These are phyloP conservation scores for Diadegma fenestrale DNA, from an alignment of 2,888 invertebrate genomes.

Conservation along the genomic window DNA sequence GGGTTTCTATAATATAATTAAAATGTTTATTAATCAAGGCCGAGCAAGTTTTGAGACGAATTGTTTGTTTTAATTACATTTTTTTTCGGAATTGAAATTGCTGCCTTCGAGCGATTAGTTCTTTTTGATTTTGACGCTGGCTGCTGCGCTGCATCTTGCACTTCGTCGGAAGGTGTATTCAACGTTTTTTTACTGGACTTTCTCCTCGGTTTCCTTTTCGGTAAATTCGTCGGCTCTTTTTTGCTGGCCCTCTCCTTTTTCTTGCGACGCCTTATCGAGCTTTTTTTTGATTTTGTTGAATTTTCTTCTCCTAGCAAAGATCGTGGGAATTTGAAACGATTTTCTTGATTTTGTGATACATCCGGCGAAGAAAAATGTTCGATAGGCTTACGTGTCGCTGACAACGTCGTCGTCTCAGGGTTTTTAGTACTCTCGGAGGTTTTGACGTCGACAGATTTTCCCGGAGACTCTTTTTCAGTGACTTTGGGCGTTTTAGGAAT, in stretches of 20 bases:
- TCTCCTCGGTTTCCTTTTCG: neutral
- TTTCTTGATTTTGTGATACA: neutral
- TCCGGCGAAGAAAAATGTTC: neutral
- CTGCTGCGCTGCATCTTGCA: neutral
- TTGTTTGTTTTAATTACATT: slow-evolving; percentile 12
- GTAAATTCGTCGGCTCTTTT: neutral
- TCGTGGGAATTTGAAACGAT: neutral
- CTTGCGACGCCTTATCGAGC: neutral
- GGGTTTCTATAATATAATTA: neutral
- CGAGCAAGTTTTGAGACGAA: no score
- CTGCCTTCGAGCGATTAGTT: no score
- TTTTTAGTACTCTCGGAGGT: neutral
- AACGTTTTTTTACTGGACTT: neutral
- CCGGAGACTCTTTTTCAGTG: neutral
- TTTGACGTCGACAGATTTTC: neutral
- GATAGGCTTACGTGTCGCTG: neutral
- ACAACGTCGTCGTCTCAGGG: neutral
- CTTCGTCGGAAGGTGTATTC: neutral
- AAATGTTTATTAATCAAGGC: no score
- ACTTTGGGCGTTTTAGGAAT: neutral
- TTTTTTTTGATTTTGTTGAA: neutral
- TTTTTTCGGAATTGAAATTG: neutral
- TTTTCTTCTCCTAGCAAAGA: neutral
- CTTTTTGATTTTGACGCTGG: no score
- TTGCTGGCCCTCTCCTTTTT: neutral